Conservation (phyloP, 2,888 invertebrate species). For the Cataglyphis cursor region DNA sequence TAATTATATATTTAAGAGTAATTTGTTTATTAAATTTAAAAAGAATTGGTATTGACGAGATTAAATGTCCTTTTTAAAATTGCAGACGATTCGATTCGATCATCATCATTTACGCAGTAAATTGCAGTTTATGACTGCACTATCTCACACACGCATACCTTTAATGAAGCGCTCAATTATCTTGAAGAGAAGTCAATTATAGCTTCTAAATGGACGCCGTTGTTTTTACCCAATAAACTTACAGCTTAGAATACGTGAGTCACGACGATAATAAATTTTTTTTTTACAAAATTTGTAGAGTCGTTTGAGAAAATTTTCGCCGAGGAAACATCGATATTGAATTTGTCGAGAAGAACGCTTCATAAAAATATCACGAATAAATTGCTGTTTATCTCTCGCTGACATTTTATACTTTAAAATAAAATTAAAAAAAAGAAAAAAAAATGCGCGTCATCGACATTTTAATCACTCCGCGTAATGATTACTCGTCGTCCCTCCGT, state of each 20-base stretch:
- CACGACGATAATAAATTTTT: neutral
- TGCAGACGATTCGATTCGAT: slow-evolving; percentile 30
- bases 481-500: neutral
- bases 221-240: slow-evolving; percentile 26
- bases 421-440: neutral
- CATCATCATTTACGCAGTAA: slow-evolving; percentile 7
- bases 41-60: neutral
- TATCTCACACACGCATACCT: neutral
- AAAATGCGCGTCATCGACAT: neutral
- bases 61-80: neutral
- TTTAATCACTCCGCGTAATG: neutral
- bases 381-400: neutral
- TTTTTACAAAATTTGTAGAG: neutral
- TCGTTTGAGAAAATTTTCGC: neutral
- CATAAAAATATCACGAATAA: neutral
- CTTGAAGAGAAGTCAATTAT: slow-evolving; percentile 32
- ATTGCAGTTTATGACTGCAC: slow-evolving; percentile 5
- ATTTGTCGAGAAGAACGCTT: neutral
- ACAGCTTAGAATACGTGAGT: neutral
- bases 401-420: neutral
- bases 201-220: slow-evolving; percentile 9
- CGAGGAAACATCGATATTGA: neutral
- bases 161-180: slow-evolving; percentile 23
- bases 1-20: neutral
- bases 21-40: neutral